These are phyloP conservation scores for Dermatemys mawii DNA, from an alignment of 2,113 vertebrate species.

Conservation along the genomic window DNA sequence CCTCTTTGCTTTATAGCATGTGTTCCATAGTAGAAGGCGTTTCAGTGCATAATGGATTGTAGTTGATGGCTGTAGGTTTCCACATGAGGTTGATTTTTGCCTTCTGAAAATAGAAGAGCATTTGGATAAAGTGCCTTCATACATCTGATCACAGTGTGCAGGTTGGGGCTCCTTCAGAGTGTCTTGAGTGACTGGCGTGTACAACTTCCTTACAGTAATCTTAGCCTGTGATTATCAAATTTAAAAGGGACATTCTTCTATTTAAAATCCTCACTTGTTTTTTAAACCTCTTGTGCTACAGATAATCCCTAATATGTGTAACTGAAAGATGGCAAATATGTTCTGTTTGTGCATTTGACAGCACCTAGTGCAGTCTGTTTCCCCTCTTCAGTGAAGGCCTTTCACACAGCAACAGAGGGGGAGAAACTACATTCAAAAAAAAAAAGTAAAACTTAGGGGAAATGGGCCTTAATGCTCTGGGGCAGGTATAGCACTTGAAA, in stretches of 20 bases:
- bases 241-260: not conserved
- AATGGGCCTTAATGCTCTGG: not conserved
- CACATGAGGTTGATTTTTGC: not conserved
- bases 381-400: not conserved
- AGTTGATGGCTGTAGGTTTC: not conserved
- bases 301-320: rapidly evolving
- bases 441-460: not conserved
- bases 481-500: not conserved
- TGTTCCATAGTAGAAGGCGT: not conserved
- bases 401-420: not conserved
- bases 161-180: not conserved
- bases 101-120: not conserved
- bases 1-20: not conserved
- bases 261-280: not conserved
- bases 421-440: not conserved
- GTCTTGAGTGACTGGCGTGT: not conserved
- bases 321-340: not conserved
- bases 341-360: not conserved
- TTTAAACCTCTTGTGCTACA: not conserved
- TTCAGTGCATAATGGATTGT: not conserved
- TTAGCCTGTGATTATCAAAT: not conserved
- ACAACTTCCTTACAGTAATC: too few relatives aligned
- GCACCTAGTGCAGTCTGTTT: not conserved
- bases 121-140: not conserved
- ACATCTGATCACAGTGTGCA: not conserved